phyloP scores from a whole-genome alignment of 2,888 invertebrate genomes.

The Orthonevra nobilis region DNA sequence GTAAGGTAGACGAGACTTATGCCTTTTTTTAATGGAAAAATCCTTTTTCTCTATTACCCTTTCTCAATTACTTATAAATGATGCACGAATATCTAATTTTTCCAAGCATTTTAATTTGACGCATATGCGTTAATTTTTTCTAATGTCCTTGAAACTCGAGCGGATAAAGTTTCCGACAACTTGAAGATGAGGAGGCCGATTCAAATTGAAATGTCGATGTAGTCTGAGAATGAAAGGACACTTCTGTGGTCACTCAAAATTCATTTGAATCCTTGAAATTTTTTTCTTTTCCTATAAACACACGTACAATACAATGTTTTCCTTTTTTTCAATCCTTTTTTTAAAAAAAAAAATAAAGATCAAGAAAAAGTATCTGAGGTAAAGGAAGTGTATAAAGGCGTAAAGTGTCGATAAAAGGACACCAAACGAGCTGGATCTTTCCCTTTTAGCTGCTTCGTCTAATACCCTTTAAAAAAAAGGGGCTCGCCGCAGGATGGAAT shows the following conservation, averaged over 20 bases:
- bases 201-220: slow-evolving; percentile 22
- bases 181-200: slow-evolving; percentile 20
- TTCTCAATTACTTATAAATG: slow-evolving; percentile 69
- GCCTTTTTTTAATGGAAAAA: slow-evolving; percentile 53
- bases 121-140: too few species aligned
- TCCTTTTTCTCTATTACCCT: slow-evolving; percentile 61
- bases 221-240: slow-evolving; percentile 55
- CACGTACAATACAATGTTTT: too few species aligned
- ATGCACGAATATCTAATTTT: too few species aligned
- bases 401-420: slow-evolving; percentile 58
- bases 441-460: too few species aligned
- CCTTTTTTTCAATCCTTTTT: slow-evolving; percentile 5
- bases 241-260: slow-evolving; percentile 69
- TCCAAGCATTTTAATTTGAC: too few species aligned
- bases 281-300: too few species aligned
- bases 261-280: slow-evolving; percentile 59
- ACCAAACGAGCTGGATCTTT: slow-evolving; percentile 19
- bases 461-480: neutral
- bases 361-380: slow-evolving; percentile 25
- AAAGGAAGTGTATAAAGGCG: slow-evolving; percentile 45
- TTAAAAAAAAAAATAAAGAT: neutral
- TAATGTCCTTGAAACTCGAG: too few species aligned
- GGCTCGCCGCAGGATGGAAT: slow-evolving; percentile 8
- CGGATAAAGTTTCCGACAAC: too few species aligned
- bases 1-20: slow-evolving; percentile 41